These are phyloP conservation scores for Drosophila parthenogenetica DNA, from an alignment of 2,888 invertebrate genomes.

Conservation along the genomic window DNA sequence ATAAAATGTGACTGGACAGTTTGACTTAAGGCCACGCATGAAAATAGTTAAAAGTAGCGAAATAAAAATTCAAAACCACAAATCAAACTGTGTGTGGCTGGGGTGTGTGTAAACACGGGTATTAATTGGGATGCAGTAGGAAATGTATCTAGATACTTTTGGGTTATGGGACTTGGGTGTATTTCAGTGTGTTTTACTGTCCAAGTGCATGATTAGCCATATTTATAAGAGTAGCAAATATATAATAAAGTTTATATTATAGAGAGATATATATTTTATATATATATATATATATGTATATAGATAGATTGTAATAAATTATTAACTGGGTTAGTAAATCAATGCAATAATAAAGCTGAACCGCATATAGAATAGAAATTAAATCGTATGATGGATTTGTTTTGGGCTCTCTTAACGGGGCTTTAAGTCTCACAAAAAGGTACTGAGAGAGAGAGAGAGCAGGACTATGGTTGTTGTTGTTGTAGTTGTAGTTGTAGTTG, in stretches of 20 bases:
- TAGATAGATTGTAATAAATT: constrained; percentile 69
- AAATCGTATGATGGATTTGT: constrained; percentile 81
- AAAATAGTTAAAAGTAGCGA: constrained; percentile 36
- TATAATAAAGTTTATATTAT: constrained; percentile 37
- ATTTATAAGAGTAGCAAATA: constrained; percentile 54
- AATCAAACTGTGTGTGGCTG: neutral
- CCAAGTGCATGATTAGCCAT: constrained; percentile 48
- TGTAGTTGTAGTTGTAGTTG: constrained; percentile 10
- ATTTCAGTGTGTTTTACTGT: constrained; percentile 15
- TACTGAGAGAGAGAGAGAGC: constrained; percentile 38
- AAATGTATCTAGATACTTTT: too few relatives aligned
- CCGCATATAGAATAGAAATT: constrained; percentile 86
- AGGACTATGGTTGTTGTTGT: constrained; percentile 22
- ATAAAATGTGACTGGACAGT: constrained; percentile 25
- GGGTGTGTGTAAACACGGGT: neutral
- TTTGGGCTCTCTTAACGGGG: constrained; percentile 49
- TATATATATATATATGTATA: constrained; percentile 38
- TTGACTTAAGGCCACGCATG: constrained; percentile 52
- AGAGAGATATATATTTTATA: constrained; percentile 20
- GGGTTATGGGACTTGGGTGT: neutral
- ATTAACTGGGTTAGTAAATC: constrained; percentile 74
- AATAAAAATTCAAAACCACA: constrained; percentile 1
- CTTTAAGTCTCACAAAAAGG: constrained; percentile 52
- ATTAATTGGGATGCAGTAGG: neutral
- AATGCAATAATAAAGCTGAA: constrained; percentile 85